Base-by-base conservation (phyloP, 2,113 vertebrate genomes). In the Lota lota region DNA sequence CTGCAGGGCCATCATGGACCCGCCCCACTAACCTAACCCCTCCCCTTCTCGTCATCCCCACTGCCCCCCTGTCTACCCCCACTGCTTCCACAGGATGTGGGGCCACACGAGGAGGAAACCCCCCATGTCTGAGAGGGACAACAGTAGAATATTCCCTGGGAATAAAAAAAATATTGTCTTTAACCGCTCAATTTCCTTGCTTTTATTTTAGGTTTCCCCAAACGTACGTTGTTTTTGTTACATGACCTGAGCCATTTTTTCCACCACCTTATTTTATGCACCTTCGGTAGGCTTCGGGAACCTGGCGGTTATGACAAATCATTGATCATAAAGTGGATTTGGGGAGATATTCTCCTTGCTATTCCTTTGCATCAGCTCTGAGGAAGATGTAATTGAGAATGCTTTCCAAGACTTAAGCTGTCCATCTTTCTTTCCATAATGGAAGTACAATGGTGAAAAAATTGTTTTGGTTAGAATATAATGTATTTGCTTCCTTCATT, bases 341-440 rank as follows among this genome's bases (percentile, higher is more conserved):
- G 22, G 60, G 56, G 61, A 57, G 64, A 22, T 70, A 65, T 66
- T 54, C 28, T 75, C 60, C 65, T 66, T 12, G 17, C 15, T 64
- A 54, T 56, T 63, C 7, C 61, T 73, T 80, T 82, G 64, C 82
- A 75, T 84, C 71, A 81, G 71, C 57, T 68, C 70, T 22, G 57
- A 47, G 63, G 65, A 80, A 84, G 69, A 84, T 82, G 74, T 68
- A 75, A 78, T 74, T 66, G 59, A 69, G 65, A 83, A 22, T 81
- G 76, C 73, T 83, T 83, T 88, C 79, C 83, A 75, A 66, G 72
- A 83, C 16, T 58, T 71, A 84, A 82, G 73, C 66, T 19, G 28
- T 33, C 28, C 58, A 6, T 15, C 50, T 78, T 21, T 81, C 54
- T 82, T 81, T 85, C 68, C 81, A 73, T 63, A 76, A 36, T 78